Percentiles rank a stretch among this genome's conserved stretches.
These are phyloP conservation scores for Herpetotheres cachinnans DNA, from an alignment of 2,113 vertebrate genomes.

Conservation along the genomic window DNA sequence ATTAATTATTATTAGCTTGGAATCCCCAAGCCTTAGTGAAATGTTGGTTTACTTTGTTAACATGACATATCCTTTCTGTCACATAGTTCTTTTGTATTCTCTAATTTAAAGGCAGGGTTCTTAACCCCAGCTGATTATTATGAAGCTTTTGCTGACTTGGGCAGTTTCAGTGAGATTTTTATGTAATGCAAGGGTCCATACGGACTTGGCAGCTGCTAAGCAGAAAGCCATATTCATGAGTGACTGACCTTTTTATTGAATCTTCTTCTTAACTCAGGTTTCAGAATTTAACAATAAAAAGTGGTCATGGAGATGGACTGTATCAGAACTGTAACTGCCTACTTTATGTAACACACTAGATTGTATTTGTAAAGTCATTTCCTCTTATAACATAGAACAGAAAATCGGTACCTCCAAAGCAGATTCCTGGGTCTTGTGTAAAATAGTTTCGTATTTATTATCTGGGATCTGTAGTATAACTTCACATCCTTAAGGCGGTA, in stretches of 20 bases:
- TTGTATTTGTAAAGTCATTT: background rate
- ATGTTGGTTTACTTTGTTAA: background rate
- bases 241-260: background rate
- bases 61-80: background rate
- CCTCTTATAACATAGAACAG: background rate
- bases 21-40: background rate
- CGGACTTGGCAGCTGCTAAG: slow-evolving; percentile 3
- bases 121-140: background rate
- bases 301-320: background rate
- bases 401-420: background rate
- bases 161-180: background rate
- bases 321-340: background rate
- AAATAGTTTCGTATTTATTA: background rate
- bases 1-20: background rate
- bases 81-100: background rate
- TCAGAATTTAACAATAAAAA: background rate
- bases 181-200: background rate
- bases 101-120: background rate
- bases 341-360: background rate
- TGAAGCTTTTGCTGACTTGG: background rate
- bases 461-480: background rate
- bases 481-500: background rate
- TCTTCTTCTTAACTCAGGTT: background rate
- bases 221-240: background rate
- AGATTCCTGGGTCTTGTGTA: background rate